Conservation (phyloP, 2,797 vertebrate species). For the Sebastes cheni region DNA sequence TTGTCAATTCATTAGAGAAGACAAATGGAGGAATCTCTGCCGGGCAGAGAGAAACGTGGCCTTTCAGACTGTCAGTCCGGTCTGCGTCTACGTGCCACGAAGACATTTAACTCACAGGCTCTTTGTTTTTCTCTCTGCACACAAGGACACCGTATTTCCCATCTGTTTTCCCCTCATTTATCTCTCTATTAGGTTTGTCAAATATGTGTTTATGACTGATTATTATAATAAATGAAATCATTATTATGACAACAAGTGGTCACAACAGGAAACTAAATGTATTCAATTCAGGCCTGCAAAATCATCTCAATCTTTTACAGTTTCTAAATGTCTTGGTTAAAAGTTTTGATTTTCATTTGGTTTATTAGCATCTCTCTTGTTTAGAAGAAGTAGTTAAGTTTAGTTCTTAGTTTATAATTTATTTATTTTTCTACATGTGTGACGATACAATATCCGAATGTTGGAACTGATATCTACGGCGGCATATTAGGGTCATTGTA, state of each 20-base stretch:
- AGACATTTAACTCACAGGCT: conserved; percentile 25
- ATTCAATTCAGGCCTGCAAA: background rate
- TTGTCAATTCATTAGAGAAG: conserved; percentile 77
- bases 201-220: conserved; percentile 1
- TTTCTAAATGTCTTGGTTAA: background rate
- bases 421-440: too few species aligned
- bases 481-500: too few species aligned
- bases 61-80: conserved; percentile 52
- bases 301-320: background rate
- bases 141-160: background rate
- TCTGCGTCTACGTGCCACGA: conserved; percentile 22
- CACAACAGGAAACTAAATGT: background rate
- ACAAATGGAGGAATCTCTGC: conserved; percentile 62
- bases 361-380: background rate
- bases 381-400: background rate
- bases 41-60: conserved; percentile 31
- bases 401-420: too few species aligned
- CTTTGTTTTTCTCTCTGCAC: background rate
- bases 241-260: background rate
- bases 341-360: background rate
- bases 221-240: background rate
- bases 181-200: background rate
- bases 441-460: too few species aligned
- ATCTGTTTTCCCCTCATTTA: background rate
- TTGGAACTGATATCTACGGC: too few species aligned